Base-by-base conservation (phyloP, 2,797 vertebrate species). In the Acanthopagrus latus region DNA sequence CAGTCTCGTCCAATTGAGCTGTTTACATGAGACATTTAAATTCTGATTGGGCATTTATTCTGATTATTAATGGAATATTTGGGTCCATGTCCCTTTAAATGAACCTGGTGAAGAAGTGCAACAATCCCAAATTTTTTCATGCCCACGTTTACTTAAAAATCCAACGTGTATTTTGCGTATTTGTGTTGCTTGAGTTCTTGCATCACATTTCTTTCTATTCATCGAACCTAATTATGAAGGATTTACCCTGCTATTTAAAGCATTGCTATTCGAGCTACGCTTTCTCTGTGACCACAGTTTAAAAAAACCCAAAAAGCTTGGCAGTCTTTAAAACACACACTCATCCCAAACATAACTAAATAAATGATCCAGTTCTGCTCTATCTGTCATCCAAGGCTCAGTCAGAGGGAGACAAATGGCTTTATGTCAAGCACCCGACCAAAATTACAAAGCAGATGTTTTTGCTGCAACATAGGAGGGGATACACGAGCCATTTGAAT, bases 391-490 rank as follows among this genome's bases (percentile, higher is more conserved):
- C 80, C 64, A 14, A 7, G 47, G 71, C 51, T 71, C 75, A 70
- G 68, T 71, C 69, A 55, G 55, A 81, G 56, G 71, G 58, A 78
- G 47, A 76, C 75, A 81, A 89, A 88, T 91, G 89, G 85, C 82
- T 70, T 74, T 80, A 54, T 57, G 86, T 90, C 87, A 89, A 90
- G 58, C 76, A 27, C 20, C 33, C 38, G 21, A 90, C 88, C 92
- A 89, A 84, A 94, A 93, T 94, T 94, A 94, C 88, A 93, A 89
- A 91, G 90, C 79, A 88, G 56, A 86, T 79, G 88, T 88, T 88
- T 38, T 81, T 50, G 58, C 81, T 78, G 16, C 64, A 78, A 77
- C 63, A 71, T 84, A 81, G 44, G 55, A 78, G 43, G 33, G 68
- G 81, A 71, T 33, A 38, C 57, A 43, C 18, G 51, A 84, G 43